A percentile compares a stretch with the other conserved stretches of the same genome.
Conservation (phyloP, 2,113 vertebrate species). For the Clarias batrachus region DNA sequence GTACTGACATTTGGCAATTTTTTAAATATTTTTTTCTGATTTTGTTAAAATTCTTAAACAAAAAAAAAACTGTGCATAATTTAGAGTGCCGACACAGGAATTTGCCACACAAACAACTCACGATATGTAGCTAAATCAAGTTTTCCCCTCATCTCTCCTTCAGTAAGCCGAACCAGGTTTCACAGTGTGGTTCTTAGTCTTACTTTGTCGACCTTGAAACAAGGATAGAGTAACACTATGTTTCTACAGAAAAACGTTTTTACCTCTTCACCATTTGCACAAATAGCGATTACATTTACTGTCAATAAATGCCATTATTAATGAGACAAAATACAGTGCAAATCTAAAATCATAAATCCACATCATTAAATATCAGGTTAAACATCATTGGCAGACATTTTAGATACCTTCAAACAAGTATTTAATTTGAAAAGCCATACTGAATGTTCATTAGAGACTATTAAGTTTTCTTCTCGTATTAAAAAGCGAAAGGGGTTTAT, state of each 20-base stretch:
- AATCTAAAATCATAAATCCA: not conserved
- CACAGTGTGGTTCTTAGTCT: conserved; percentile 14
- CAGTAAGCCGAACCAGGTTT: conserved; percentile 44
- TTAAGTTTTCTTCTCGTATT: not conserved
- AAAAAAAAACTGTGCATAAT: too few species aligned
- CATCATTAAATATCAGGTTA: not conserved
- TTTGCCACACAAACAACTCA: too few species aligned
- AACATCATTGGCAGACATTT: not conserved
- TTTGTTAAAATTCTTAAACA: too few species aligned
- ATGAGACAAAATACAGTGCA: not conserved
- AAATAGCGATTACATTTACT: conserved; percentile 17
- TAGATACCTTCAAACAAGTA: not conserved
- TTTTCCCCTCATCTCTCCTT: conserved; percentile 44
- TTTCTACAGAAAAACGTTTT: conserved; percentile 23
- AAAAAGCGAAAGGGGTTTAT: too few species aligned
- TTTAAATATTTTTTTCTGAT: too few species aligned
- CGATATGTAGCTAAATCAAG: too few species aligned
- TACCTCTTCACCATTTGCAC: not conserved
- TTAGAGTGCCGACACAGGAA: too few species aligned
- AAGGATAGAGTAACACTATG: conserved; percentile 32
- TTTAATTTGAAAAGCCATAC: not conserved
- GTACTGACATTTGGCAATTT: too few species aligned
- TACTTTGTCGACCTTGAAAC: conserved; percentile 41
- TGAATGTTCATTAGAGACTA: not conserved
- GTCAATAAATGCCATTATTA: not conserved